A percentile compares a stretch with the other conserved stretches of the same genome.
phyloP scores from a whole-genome alignment of 2,888 invertebrate genomes.

The Alcis repandata region DNA sequence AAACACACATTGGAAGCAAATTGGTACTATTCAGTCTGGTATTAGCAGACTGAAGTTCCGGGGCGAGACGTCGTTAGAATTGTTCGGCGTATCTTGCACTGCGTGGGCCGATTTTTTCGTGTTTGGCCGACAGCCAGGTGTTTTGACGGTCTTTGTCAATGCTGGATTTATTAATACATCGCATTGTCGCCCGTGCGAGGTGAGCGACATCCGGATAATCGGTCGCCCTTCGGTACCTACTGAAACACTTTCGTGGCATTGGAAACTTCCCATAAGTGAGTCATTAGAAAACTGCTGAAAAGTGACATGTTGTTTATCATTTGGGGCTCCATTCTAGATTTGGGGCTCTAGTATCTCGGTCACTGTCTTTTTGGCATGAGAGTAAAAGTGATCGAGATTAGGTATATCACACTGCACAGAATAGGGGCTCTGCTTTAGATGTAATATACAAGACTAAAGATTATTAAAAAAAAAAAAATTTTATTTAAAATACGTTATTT shows the following conservation, averaged over 20 bases:
- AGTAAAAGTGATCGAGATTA: no score
- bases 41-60: slow-evolving; percentile 22
- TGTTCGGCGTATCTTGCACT: slow-evolving; percentile 58
- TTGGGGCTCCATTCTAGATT: no score
- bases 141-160: slow-evolving; percentile 87
- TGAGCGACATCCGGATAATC: slow-evolving; percentile 62
- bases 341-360: no score
- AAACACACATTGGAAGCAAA: no score
- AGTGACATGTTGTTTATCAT: not conserved
- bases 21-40: no score
- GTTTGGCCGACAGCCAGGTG: slow-evolving; percentile 77
- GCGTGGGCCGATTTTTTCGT: slow-evolving; percentile 75
- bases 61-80: slow-evolving; percentile 62
- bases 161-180: slow-evolving; percentile 85
- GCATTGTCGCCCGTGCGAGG: slow-evolving; percentile 73
- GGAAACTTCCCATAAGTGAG: slow-evolving; percentile 8
- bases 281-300: not conserved
- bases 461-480: no score
- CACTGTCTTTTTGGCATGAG: no score
- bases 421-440: no score
- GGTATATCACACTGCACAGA: no score
- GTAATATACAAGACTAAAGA: no score
- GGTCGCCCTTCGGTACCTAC: slow-evolving; percentile 48
- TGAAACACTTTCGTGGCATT: slow-evolving; percentile 13
- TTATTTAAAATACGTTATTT: no score